These are phyloP conservation scores for Falco rusticolus DNA, from an alignment of 2,797 vertebrate species.

Conservation along the genomic window DNA sequence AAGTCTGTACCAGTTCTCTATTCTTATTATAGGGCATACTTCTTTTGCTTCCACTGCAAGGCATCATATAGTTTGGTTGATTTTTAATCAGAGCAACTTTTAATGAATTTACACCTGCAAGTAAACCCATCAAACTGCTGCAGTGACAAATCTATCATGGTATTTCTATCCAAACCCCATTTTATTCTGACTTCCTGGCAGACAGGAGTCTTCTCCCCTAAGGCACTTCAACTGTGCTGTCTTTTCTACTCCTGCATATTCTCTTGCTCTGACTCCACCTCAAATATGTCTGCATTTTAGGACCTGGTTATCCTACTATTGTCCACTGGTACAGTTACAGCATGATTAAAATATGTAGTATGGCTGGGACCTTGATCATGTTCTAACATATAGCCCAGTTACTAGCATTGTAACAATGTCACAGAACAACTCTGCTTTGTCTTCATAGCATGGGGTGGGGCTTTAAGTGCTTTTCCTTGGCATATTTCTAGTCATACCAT, in stretches of 20 bases:
- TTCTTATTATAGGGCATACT: not conserved
- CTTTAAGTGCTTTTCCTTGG: not conserved
- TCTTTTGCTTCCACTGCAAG: not conserved
- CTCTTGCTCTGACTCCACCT: slow-evolving; percentile 26
- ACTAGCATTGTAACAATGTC: not conserved
- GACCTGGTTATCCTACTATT: slow-evolving; percentile 19
- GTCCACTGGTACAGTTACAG: slow-evolving; percentile 50
- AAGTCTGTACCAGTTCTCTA: not conserved
- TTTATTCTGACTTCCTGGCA: slow-evolving; percentile 25
- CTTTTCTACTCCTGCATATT: slow-evolving; percentile 33
- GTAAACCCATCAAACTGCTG: not conserved
- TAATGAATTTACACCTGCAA: not conserved
- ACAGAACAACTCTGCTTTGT: not conserved
- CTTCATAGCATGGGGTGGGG: not conserved
- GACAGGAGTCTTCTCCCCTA: not conserved
- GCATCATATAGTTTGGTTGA: not conserved
- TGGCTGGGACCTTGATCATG: slow-evolving; percentile 53
- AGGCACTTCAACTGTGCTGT: not conserved
- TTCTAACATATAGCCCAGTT: slow-evolving; percentile 34
- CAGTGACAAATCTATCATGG: not conserved
- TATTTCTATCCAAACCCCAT: not conserved
- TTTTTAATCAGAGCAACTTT: not conserved
- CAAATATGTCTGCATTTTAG: not conserved
- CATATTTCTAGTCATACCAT: not conserved
- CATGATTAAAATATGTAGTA: slow-evolving; percentile 46